These are phyloP conservation scores for Crax fasciolata DNA, from an alignment of 2,797 vertebrate genomes.

Conservation along the genomic window DNA sequence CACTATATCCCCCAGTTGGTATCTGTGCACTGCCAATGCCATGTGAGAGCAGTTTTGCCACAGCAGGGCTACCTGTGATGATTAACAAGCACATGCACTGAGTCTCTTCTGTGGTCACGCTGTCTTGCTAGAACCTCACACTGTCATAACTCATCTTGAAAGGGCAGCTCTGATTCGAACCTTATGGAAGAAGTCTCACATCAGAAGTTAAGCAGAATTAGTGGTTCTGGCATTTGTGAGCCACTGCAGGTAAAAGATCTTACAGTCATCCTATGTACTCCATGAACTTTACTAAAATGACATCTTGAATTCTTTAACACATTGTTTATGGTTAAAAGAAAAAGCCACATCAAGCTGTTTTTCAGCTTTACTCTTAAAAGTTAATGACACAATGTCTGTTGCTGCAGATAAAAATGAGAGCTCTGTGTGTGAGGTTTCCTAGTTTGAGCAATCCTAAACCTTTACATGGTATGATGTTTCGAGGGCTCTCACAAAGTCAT, in stretches of 20 bases:
- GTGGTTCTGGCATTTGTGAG: not conserved
- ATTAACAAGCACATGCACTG: not conserved
- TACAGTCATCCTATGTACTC: not conserved
- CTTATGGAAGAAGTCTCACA: not conserved
- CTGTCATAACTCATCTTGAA: constrained; percentile 27
- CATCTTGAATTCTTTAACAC: constrained; percentile 13
- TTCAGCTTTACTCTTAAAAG: constrained; percentile 40
- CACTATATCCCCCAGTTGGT: not conserved
- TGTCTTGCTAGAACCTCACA: not conserved
- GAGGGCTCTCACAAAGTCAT: not conserved
- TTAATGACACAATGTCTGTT: constrained; percentile 16
- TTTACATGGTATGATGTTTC: not conserved
- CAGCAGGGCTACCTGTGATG: constrained; percentile 50
- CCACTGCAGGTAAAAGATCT: constrained; percentile 41
- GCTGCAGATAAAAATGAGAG: constrained; percentile 6
- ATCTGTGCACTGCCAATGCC: not conserved
- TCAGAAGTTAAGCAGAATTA: not conserved
- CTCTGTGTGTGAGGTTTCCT: not conserved
- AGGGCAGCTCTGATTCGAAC: constrained; percentile 27
- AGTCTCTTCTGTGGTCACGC: not conserved
- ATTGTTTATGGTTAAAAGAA: not conserved
- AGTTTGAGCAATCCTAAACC: constrained; percentile 22
- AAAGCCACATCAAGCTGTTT: constrained; percentile 31
- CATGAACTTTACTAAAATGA: not conserved
- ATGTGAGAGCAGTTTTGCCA: constrained; percentile 28